Evolutionary conservation across 2,797 vertebrate genomes (phyloP).

Genomic region (Paguma larvata): DNA sequence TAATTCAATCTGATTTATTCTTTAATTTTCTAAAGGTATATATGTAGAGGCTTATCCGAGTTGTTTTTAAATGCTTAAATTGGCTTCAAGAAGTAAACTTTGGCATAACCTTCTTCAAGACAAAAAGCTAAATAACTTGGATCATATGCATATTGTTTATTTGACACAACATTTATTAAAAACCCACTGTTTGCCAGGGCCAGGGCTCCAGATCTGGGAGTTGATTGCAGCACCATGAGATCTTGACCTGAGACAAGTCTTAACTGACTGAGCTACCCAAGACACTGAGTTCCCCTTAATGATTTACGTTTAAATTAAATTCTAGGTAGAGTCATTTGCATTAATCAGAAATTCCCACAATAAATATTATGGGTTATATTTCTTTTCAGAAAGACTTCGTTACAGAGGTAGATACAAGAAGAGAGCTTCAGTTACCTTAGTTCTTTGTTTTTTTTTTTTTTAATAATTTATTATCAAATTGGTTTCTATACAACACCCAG

Average conservation of each 20-base stretch:
- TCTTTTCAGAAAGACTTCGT: not conserved
- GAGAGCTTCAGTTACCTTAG: not conserved
- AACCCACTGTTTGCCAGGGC: not conserved
- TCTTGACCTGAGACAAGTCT: too few species aligned
- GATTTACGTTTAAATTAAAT: conserved; percentile 25
- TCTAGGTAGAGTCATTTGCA: not conserved
- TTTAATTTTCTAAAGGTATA: not conserved
- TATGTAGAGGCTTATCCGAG: not conserved
- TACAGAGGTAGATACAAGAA: not conserved
- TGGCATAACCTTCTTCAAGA: not conserved
- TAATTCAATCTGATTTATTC: not conserved
- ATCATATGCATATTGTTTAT: not conserved
- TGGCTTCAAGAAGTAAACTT: not conserved
- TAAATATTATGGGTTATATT: not conserved
- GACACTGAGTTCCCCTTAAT: not conserved
- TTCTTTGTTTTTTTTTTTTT: too few species aligned
- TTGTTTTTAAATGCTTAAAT: not conserved
- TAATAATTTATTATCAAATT: too few species aligned
- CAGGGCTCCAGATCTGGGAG: too few species aligned
- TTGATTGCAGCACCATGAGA: too few species aligned
- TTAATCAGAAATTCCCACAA: not conserved
- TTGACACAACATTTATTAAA: not conserved
- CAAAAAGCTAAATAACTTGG: not conserved
- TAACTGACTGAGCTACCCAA: too few species aligned
- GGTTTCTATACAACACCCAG: too few species aligned